These are phyloP conservation scores for Erebia ligea DNA, from an alignment of 2,888 invertebrate genomes.

Conservation along the genomic window DNA sequence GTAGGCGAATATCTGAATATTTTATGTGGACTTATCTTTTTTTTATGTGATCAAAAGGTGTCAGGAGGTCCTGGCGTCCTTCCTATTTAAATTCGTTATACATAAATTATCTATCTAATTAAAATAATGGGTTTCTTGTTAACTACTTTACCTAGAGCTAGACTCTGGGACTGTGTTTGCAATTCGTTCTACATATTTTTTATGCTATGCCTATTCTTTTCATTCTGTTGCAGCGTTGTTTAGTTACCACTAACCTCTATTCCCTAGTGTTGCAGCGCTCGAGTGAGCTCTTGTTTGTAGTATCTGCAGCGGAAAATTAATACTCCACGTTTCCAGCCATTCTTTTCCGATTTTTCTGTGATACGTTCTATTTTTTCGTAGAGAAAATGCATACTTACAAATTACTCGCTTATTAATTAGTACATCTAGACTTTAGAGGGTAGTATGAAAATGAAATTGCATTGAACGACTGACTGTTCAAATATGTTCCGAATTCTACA, in stretches of 20 bases:
- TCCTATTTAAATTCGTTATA: too few species aligned
- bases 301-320: constrained; percentile 9
- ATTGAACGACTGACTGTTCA: background rate
- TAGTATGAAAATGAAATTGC: background rate
- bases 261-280: background rate
- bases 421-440: background rate
- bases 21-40: too few species aligned
- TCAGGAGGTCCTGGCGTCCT: too few species aligned
- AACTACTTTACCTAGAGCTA: background rate
- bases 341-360: background rate
- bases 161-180: background rate
- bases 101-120: too few species aligned
- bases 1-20: too few species aligned
- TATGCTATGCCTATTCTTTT: background rate
- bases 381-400: background rate
- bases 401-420: too few species aligned
- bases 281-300: constrained; percentile 7
- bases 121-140: background rate
- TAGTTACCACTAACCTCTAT: constrained; percentile 14
- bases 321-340: background rate
- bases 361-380: background rate
- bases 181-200: constrained; percentile 6
- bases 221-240: background rate
- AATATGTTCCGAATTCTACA: too few species aligned
- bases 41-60: too few species aligned